These are phyloP conservation scores for Pimephales promelas DNA, from an alignment of 2,113 vertebrate genomes.

Conservation along the genomic window DNA sequence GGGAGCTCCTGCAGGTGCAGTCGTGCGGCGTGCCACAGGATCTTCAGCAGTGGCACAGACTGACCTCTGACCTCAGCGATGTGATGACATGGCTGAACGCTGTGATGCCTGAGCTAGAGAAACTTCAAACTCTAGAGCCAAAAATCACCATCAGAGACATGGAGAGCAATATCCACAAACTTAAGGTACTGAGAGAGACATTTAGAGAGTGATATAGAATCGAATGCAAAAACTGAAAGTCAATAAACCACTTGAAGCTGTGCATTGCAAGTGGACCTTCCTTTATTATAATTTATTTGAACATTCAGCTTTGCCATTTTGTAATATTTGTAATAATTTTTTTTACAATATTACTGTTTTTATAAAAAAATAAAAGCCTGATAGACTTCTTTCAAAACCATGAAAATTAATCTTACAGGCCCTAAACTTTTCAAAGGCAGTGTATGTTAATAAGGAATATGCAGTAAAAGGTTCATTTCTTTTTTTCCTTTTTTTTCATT, in stretches of 20 bases:
- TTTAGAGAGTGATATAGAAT: neutral
- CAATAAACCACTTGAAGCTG: neutral
- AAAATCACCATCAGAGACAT: constrained; percentile 71
- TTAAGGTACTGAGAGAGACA: constrained; percentile 76
- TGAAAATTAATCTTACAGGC: neutral
- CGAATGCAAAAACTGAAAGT: neutral
- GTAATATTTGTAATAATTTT: neutral
- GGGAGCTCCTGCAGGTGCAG: constrained; percentile 85
- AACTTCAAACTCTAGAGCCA: constrained; percentile 68
- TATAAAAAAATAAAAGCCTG: neutral
- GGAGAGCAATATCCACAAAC: constrained; percentile 74
- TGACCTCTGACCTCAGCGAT: constrained; percentile 79
- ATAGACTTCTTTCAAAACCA: neutral
- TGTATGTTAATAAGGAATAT: neutral
- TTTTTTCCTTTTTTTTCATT: neutral
- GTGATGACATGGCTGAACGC: constrained; percentile 82
- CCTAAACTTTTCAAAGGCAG: neutral
- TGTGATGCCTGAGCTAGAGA: constrained; percentile 80
- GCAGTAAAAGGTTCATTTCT: neutral
- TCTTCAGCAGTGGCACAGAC: constrained; percentile 78
- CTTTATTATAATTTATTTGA: too few species aligned
- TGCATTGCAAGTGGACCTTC: neutral
- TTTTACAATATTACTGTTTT: neutral
- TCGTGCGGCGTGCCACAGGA: constrained; percentile 68
- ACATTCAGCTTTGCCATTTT: neutral